Percentiles rank a stretch among this genome's conserved stretches.
phyloP scores from a whole-genome alignment of 2,888 invertebrate genomes.

The Amphiduros pacificus region DNA sequence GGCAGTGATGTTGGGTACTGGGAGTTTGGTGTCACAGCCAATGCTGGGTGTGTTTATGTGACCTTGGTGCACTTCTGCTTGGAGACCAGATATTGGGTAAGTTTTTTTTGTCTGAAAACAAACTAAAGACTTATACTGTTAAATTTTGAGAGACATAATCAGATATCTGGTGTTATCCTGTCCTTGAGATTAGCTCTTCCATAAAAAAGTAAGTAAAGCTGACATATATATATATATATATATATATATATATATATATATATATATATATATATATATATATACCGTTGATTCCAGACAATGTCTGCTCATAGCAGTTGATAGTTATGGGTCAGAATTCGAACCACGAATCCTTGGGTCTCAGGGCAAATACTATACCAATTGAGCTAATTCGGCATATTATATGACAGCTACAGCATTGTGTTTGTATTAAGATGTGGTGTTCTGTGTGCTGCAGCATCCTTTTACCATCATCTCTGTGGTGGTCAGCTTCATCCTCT shows the following conservation, averaged over 20 bases:
- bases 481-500: not conserved
- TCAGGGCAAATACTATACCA: too few species aligned
- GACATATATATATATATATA: too few species aligned
- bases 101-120: not conserved
- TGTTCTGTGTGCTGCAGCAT: slow-evolving; percentile 5
- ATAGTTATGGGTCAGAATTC: too few species aligned
- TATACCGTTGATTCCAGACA: too few species aligned
- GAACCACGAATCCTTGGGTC: too few species aligned
- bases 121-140: not conserved
- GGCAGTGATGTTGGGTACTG: slow-evolving; percentile 3
- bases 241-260: too few species aligned
- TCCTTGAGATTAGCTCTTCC: too few species aligned
- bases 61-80: slow-evolving; percentile 2
- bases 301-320: too few species aligned
- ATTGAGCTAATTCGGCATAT: too few species aligned
- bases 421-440: not conserved
- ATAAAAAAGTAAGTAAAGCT: too few species aligned
- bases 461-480: not conserved
- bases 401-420: not conserved
- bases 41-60: not conserved
- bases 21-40: slow-evolving; percentile 8
- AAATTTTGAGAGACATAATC: not conserved
- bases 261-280: too few species aligned
- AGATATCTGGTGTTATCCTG: not conserved
- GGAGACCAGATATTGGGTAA: slow-evolving; percentile 16